A percentile compares a stretch with the other conserved stretches of the same genome.
Conservation (phyloP, 2,797 vertebrate genomes). For the Lindbergichthys nudifrons region DNA sequence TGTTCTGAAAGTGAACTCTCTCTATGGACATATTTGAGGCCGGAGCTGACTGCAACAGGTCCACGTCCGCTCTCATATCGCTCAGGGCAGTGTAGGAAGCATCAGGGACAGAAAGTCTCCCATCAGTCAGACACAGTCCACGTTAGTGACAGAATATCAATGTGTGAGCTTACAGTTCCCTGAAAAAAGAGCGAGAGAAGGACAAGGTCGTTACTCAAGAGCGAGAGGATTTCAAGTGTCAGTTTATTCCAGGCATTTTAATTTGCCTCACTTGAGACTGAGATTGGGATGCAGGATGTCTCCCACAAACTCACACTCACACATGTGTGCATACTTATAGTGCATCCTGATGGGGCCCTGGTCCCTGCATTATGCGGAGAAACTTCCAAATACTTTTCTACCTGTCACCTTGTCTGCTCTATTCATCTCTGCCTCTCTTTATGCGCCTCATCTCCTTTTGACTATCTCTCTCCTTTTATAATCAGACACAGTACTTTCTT, state of each 20-base stretch:
- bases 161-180: slow-evolving; percentile 13
- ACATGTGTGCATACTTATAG: slow-evolving; percentile 1
- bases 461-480: slow-evolving; percentile 45
- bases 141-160: slow-evolving; percentile 50
- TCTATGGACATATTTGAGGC: neutral
- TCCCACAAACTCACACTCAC: neutral
- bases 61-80: neutral
- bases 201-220: slow-evolving; percentile 53
- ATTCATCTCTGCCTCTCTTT: slow-evolving; percentile 33
- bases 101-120: slow-evolving; percentile 18
- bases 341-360: slow-evolving; percentile 45
- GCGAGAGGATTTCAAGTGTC: slow-evolving; percentile 42
- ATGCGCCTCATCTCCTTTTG: slow-evolving; percentile 35
- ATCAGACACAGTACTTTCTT: slow-evolving; percentile 45
- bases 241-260: slow-evolving; percentile 59
- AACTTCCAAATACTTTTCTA: slow-evolving; percentile 38
- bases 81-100: neutral
- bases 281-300: slow-evolving; percentile 28
- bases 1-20: slow-evolving; percentile 34
- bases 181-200: neutral
- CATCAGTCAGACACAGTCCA: slow-evolving; percentile 24
- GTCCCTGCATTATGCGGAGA: slow-evolving; percentile 46
- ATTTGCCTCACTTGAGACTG: slow-evolving; percentile 43
- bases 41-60: slow-evolving; percentile 37
- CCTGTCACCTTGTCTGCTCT: slow-evolving; percentile 40